Percentiles rank a stretch among this genome's conserved stretches.
Conservation (phyloP, 2,888 invertebrate species). For the Biston betularia region DNA sequence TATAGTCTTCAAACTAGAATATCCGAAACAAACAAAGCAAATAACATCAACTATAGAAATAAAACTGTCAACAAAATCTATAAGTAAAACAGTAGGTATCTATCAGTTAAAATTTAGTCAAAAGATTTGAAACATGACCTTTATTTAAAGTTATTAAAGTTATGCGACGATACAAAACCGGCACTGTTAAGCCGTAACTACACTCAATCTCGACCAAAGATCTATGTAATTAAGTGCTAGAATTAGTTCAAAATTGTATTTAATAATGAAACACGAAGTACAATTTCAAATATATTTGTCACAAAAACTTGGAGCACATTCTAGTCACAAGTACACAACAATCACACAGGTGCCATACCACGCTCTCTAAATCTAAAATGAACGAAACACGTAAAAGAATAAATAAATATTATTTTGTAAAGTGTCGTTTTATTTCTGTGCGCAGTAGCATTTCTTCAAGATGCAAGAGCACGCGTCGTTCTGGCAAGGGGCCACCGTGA, state of each 20-base stretch:
- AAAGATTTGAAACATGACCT: neutral
- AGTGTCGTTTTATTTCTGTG: conserved; percentile 57
- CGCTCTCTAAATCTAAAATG: conserved; percentile 59
- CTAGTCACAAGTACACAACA: conserved; percentile 70
- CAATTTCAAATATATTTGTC: conserved; percentile 53
- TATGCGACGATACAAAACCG: conserved; percentile 28
- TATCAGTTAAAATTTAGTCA: conserved; percentile 7
- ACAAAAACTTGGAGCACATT: conserved; percentile 54
- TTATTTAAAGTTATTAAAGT: neutral
- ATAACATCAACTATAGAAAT: too few species aligned
- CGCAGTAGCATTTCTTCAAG: conserved; percentile 38
- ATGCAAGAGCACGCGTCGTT: conserved; percentile 54
- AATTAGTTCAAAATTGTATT: conserved; percentile 54
- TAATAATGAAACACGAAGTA: conserved; percentile 54
- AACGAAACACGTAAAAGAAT: conserved; percentile 37
- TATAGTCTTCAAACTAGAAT: too few species aligned
- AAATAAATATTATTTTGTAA: conserved; percentile 63
- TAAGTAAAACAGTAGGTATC: neutral
- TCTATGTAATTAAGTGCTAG: conserved; percentile 65
- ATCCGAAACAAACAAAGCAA: too few species aligned
- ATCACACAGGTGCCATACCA: conserved; percentile 71
- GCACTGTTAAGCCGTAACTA: conserved; percentile 57
- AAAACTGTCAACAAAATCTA: too few species aligned
- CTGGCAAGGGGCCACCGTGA: conserved; percentile 51
- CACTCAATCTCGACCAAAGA: conserved; percentile 82